These are phyloP conservation scores for Heliothis peltigera DNA, from an alignment of 2,888 invertebrate genomes.

Conservation along the genomic window DNA sequence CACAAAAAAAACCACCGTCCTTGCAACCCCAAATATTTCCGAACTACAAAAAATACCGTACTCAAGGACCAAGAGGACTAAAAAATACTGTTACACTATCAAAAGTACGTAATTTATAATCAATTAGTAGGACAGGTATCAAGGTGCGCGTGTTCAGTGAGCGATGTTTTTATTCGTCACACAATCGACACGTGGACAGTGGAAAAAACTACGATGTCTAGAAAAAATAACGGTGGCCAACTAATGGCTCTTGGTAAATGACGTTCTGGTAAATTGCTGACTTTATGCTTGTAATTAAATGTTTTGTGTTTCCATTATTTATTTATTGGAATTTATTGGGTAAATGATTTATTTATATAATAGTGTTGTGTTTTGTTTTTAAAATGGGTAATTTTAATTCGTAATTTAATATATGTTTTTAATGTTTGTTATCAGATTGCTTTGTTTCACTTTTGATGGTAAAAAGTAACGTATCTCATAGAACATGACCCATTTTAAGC, in stretches of 20 bases:
- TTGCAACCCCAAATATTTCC: slow-evolving; percentile 30
- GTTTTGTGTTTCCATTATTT: slow-evolving; percentile 5
- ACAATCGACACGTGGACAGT: slow-evolving; percentile 67
- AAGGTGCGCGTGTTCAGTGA: slow-evolving; percentile 66
- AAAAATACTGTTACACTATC: slow-evolving; percentile 47
- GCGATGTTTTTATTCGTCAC: slow-evolving; percentile 63
- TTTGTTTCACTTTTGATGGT: background rate
- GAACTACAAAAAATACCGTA: slow-evolving; percentile 30
- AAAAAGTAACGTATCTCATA: too few species aligned
- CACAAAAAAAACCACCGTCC: slow-evolving; percentile 33
- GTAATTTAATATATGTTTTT: too few species aligned
- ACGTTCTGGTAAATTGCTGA: slow-evolving; percentile 40
- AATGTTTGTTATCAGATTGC: background rate
- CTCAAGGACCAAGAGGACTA: slow-evolving; percentile 1
- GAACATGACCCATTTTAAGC: too few species aligned
- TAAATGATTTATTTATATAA: slow-evolving; percentile 5
- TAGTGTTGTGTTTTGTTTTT: slow-evolving; percentile 10
- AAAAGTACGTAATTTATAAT: slow-evolving; percentile 73
- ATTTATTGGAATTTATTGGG: slow-evolving; percentile 14
- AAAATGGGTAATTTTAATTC: too few species aligned
- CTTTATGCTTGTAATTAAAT: slow-evolving; percentile 23
- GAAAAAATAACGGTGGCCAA: slow-evolving; percentile 57
- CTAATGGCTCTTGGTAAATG: slow-evolving; percentile 28
- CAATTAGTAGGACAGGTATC: slow-evolving; percentile 70
- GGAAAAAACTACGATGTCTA: slow-evolving; percentile 63